A percentile compares a stretch with the other conserved stretches of the same genome.
These are phyloP conservation scores for Mixornis gularis DNA, from an alignment of 2,113 vertebrate species.

Conservation along the genomic window DNA sequence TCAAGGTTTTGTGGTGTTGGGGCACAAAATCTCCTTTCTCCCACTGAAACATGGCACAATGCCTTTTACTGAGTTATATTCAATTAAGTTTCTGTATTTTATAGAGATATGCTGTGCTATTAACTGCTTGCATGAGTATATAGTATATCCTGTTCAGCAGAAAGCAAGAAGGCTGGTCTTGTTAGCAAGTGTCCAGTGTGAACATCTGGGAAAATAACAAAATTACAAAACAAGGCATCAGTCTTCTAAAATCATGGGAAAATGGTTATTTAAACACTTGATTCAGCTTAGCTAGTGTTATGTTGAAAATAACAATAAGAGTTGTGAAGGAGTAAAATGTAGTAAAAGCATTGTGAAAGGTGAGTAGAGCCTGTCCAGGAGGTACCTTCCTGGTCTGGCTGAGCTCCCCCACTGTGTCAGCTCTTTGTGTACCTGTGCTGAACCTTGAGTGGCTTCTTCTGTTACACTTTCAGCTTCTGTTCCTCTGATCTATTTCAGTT, in stretches of 20 bases:
- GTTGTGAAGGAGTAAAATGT: not conserved
- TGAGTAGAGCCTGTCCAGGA: not conserved
- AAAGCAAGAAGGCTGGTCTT: not conserved
- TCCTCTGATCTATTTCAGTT: not conserved
- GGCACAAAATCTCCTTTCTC: accelerated
- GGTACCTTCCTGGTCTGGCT: not conserved
- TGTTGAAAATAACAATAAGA: not conserved
- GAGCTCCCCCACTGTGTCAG: not conserved
- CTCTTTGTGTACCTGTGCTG: not conserved
- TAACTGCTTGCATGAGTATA: not conserved
- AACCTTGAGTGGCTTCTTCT: not conserved
- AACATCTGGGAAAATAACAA: not conserved
- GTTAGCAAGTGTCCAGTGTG: not conserved
- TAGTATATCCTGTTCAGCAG: not conserved
- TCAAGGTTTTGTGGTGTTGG: not conserved
- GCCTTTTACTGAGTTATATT: not conserved
- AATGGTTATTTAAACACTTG: not conserved
- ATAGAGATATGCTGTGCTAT: not conserved
- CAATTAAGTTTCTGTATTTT: not conserved
- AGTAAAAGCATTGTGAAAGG: not conserved
- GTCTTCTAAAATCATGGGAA: not conserved
- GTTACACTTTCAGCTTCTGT: not conserved
- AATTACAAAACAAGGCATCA: not conserved
- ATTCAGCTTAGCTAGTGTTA: not conserved
- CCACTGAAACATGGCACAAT: accelerated